phyloP scores from a whole-genome alignment of 2,113 vertebrate genomes.

The Callocephalon fimbriatum region DNA sequence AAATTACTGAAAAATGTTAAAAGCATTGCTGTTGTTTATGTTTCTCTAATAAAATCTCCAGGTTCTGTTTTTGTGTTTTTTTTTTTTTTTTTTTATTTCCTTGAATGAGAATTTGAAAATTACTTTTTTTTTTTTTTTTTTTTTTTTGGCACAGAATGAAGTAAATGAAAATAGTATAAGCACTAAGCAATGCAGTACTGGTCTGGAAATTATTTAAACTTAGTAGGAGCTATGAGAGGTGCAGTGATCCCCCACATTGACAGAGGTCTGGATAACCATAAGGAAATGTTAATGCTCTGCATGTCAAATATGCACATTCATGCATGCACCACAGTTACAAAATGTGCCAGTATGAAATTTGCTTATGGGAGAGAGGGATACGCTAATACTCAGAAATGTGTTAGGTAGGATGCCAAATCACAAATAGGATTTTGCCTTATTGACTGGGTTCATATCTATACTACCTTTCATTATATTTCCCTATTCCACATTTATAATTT shows the following conservation, averaged over 20 bases:
- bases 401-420: background rate
- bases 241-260: background rate
- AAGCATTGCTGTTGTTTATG: background rate
- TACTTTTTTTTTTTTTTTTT: background rate
- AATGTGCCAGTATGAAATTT: background rate
- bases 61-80: background rate
- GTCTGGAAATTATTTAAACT: background rate
- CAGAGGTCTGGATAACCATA: background rate
- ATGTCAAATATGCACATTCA: background rate
- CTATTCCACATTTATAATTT: background rate
- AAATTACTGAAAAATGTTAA: background rate
- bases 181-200: background rate
- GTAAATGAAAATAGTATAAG: background rate
- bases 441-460: background rate
- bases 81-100: background rate
- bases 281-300: background rate
- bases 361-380: background rate
- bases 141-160: background rate
- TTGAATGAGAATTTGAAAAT: background rate
- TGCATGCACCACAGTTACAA: background rate
- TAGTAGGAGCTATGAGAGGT: background rate
- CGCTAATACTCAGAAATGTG: background rate
- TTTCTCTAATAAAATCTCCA: background rate
- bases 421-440: background rate
- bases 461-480: background rate